phyloP scores from a whole-genome alignment of 2,113 vertebrate genomes.

The Tonatia bakeri region DNA sequence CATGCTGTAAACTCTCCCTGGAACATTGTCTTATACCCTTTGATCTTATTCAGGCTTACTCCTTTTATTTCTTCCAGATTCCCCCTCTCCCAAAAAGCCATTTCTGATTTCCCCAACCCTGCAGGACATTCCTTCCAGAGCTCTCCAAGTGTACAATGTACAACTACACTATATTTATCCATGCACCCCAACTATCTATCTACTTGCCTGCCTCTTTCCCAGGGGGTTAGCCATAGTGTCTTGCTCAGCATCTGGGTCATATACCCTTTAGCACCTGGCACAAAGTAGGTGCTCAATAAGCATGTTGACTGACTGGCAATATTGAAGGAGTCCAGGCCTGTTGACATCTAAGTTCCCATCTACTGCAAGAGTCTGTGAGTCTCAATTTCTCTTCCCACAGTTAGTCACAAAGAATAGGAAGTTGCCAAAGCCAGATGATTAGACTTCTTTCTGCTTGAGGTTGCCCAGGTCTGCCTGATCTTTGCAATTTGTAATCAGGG shows the following conservation, averaged over 20 bases:
- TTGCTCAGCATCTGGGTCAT: background rate
- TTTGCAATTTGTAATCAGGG: background rate
- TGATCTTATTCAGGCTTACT: background rate
- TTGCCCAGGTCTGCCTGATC: background rate
- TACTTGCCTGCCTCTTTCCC: background rate
- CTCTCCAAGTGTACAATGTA: rapidly evolving
- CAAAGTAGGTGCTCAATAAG: background rate
- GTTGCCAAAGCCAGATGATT: background rate
- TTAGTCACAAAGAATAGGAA: slow-evolving; percentile 20
- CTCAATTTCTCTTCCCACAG: background rate
- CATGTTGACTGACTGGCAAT: too few species aligned
- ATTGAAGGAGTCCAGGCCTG: background rate
- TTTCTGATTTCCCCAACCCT: background rate
- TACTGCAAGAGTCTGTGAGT: background rate
- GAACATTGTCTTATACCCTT: background rate
- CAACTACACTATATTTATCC: background rate
- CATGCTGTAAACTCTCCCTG: background rate
- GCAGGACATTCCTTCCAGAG: background rate
- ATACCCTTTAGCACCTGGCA: background rate
- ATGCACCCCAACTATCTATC: background rate
- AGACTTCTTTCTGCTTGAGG: slow-evolving; percentile 2
- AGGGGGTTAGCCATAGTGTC: background rate
- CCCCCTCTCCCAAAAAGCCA: background rate
- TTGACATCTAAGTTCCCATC: background rate
- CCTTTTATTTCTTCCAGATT: background rate